Conservation (phyloP, 2,888 invertebrate genomes). For the Salticus scenicus region DNA sequence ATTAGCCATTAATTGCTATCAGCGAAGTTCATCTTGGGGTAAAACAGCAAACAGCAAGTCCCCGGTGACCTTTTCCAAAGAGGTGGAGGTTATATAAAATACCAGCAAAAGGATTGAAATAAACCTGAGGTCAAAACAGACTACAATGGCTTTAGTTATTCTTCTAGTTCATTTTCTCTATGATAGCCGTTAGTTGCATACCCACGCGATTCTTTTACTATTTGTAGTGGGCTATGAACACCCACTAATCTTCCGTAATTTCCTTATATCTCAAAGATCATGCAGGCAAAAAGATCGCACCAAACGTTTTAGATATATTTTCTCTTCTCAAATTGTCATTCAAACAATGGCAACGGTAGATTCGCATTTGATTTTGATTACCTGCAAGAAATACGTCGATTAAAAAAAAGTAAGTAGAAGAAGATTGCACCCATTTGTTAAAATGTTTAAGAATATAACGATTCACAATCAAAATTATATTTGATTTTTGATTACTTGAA, state of each 20-base stretch:
- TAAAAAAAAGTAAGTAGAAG: too few relatives aligned
- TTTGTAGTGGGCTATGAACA: neutral
- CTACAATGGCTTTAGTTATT: neutral
- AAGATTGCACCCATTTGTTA: too few relatives aligned
- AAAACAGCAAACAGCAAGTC: neutral
- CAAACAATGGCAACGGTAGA: neutral
- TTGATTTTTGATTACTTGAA: too few relatives aligned
- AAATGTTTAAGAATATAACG: too few relatives aligned
- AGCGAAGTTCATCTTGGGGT: neutral
- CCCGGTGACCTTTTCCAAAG: constrained; percentile 23
- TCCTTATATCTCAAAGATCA: neutral
- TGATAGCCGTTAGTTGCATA: neutral
- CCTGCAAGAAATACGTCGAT: neutral
- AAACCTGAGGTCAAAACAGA: neutral
- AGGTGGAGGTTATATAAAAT: constrained; percentile 12
- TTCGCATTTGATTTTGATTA: neutral
- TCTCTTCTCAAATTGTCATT: neutral
- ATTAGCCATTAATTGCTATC: constrained; percentile 9
- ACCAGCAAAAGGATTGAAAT: neutral
- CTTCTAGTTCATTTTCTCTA: neutral
- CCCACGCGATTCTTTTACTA: neutral
- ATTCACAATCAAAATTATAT: too few relatives aligned
- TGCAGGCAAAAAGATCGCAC: neutral
- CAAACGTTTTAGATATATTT: neutral
- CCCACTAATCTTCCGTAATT: neutral